A percentile compares a stretch with the other conserved stretches of the same genome.
Evolutionary conservation across 1,140 invertebrate genomes (phyloP).

Genomic region (Caligus rogercresseyi): DNA sequence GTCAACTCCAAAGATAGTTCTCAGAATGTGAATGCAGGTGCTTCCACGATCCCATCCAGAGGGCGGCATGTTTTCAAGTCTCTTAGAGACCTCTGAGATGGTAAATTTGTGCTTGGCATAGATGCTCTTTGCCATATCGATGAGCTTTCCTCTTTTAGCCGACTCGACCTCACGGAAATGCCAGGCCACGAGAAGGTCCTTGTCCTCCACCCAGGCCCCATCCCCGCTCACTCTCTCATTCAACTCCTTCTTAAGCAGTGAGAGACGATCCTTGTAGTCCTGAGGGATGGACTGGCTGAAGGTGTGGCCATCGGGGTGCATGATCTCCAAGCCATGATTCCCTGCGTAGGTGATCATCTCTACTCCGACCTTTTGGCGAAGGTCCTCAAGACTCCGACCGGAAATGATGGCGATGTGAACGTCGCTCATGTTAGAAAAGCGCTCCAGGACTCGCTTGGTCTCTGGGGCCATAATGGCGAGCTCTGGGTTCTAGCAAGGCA

Average conservation of each 20-base stretch:
- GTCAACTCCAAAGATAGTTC: conserved; percentile 65
- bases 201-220: conserved; percentile 80
- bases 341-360: conserved; percentile 72
- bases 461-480: conserved; percentile 61
- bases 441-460: conserved; percentile 61
- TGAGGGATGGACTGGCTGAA: conserved; percentile 75
- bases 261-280: conserved; percentile 62
- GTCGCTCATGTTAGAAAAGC: conserved; percentile 64
- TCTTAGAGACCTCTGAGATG: conserved; percentile 55
- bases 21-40: conserved; percentile 13
- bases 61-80: conserved; percentile 40
- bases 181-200: conserved; percentile 40
- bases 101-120: conserved; percentile 54
- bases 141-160: conserved; percentile 37
- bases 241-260: conserved; percentile 50
- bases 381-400: conserved; percentile 64
- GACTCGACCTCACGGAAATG: conserved; percentile 37
- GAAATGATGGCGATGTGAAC: conserved; percentile 74
- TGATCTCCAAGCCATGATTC: conserved; percentile 69
- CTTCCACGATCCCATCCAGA: conserved; percentile 7
- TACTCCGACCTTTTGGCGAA: conserved; percentile 73
- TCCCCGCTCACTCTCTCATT: conserved; percentile 66
- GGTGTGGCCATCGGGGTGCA: conserved; percentile 71
- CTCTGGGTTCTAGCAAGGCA: conserved; percentile 61
- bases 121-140: conserved; percentile 45